Base-by-base conservation (phyloP, 2,888 invertebrate genomes). In the Ophion slaviceki region DNA sequence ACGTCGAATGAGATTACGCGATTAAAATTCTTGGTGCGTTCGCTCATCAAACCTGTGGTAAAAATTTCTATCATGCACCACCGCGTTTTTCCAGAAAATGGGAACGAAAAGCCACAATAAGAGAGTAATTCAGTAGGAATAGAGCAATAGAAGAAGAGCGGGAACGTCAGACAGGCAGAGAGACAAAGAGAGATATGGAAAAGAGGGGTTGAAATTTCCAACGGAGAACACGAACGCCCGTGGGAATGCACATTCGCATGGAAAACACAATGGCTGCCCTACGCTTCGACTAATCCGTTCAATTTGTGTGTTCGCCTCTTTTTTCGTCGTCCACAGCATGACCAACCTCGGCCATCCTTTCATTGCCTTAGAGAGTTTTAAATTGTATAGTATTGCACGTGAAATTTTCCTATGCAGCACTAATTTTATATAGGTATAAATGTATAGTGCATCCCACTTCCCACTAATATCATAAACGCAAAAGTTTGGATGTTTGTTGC, bases 231-330 rank as follows among this genome's bases (percentile, higher is more conserved):
- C 75, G 78, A 80, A 74, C 80, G 80, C 81, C 82, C 80, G 78
- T 83, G 74, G 78, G 80, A 86, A 86, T 86, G 86, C 86, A 88
- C 87, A 88, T 86, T 86, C 82, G 81, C 78, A 87, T 85, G 78
- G 81, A 86, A 86, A 88, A 87, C 85, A 88, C 84, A 85, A 78
- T 82, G 75, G 82, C 81, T 70, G 82, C 59, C 57, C 80, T 40
- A 62, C 78, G 80, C 82, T 80, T 80, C 82, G 74, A 78, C 80
- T 86, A 72, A 83, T 62, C 77, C 80, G 70, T 80, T 86, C 83
- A 86, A 86, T 83, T 83, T 82, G 40, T 68, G 71, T 75, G 74
- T 61, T 78, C 61, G 47, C 28, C 68, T 67, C 57, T 81, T 67
- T 78, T 64, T 62, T 45, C 11, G 67, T 45, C 8, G 47, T 64